Conservation (phyloP, 2,797 vertebrate genomes). For the Artibeus jamaicensis region DNA sequence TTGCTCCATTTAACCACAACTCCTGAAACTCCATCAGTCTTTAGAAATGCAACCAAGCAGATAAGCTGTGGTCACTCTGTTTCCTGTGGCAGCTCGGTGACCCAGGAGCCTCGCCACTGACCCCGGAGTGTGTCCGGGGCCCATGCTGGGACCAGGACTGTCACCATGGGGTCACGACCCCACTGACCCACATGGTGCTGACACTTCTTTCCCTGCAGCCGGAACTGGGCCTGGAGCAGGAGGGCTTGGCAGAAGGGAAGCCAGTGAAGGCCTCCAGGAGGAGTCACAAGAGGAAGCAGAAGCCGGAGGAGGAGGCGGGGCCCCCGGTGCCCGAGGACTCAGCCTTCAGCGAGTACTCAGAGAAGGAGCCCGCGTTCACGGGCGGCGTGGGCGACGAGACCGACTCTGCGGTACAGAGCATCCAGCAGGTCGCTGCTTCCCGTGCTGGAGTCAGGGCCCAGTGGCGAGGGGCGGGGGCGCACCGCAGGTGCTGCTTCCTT, state of each 20-base stretch:
- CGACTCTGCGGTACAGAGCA: conserved; percentile 96
- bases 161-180: fast-evolving
- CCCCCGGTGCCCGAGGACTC: conserved; percentile 87
- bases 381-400: conserved; percentile 90
- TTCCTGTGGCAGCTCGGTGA: fast-evolving
- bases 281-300: conserved; percentile 87
- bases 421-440: conserved; percentile 89
- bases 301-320: conserved; percentile 82
- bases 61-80: background rate
- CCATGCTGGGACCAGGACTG: fast-evolving
- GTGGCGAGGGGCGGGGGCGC: fast-evolving
- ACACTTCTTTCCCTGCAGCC: conserved; percentile 80
- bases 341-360: conserved; percentile 87
- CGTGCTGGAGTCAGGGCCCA: background rate
- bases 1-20: background rate
- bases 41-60: fast-evolving
- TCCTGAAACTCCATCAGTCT: background rate
- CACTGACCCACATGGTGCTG: background rate
- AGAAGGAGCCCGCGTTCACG: conserved; percentile 86
- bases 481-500: fast-evolving
- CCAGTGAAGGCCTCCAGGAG: conserved; percentile 81
- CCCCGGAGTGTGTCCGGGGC: fast-evolving
- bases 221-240: conserved; percentile 89
- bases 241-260: conserved; percentile 85
- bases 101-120: fast-evolving